These are phyloP conservation scores for Corvus hawaiiensis DNA, from an alignment of 2,113 vertebrate genomes.

Conservation along the genomic window DNA sequence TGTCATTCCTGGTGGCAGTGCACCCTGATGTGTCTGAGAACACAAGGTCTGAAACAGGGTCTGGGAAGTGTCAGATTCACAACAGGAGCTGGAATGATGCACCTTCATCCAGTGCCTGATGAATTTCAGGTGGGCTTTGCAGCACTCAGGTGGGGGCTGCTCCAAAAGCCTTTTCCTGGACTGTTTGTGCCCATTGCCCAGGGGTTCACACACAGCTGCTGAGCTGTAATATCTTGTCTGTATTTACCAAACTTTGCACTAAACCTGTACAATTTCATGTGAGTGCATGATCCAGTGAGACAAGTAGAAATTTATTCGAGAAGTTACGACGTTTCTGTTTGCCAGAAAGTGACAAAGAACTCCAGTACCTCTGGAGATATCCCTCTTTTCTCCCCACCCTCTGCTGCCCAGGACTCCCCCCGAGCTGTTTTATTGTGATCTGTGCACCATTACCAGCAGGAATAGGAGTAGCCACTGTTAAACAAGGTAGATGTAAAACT, in stretches of 20 bases:
- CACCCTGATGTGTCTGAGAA: not conserved
- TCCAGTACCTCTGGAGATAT: not conserved
- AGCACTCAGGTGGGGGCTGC: not conserved
- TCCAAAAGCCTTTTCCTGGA: not conserved
- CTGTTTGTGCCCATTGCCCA: fast-evolving
- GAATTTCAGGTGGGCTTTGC: not conserved
- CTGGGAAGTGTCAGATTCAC: not conserved
- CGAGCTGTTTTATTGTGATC: not conserved
- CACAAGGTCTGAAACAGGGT: not conserved
- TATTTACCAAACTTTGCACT: not conserved
- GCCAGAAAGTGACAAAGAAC: not conserved
- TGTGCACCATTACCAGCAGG: not conserved
- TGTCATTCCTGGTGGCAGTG: not conserved
- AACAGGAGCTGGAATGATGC: not conserved
- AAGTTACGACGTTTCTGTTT: not conserved
- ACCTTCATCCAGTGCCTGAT: not conserved
- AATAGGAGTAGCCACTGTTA: not conserved
- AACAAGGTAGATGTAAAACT: not conserved
- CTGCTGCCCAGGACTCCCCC: not conserved
- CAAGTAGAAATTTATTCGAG: not conserved
- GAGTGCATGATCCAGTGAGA: not conserved
- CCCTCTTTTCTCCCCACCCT: not conserved
- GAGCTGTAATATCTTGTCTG: not conserved
- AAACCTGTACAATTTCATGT: not conserved
- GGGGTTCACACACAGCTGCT: not conserved